Base-by-base conservation (phyloP, 1,140 invertebrate genomes). In the Bombus affinis region DNA sequence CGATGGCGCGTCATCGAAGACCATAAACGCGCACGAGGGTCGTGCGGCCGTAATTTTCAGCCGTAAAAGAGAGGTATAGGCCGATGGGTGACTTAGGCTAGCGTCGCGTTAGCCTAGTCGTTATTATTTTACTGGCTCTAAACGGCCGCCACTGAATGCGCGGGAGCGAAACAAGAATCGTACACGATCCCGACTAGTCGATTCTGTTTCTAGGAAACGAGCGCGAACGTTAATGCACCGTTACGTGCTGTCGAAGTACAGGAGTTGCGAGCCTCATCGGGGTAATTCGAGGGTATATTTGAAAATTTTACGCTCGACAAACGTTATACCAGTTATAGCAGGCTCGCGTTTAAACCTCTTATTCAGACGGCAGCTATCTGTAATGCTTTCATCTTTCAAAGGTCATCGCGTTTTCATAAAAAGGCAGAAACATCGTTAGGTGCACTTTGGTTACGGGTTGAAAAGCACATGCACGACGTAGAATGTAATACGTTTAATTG, bases 121-220 rank as follows among this genome's bases (percentile, higher is more conserved):
- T 94, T 94, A 94, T 92, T 90, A 90, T 93, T 94, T 93, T 93
- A 94, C 88, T 93, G 89, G 89, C 91, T 84, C 85, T 91, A 91
- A 93, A 93, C 86, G 89, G 76, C 89, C 75, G 76, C 83, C 83
- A 86, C 75, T 53, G 86, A 88, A 91, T 88, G 86, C 82, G 86
- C 90, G 86, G 79, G 87, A 79, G 81, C 32, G 72, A 18, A 39
- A 18, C n/a, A 32, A 57, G 32, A 42, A 84, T 86, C 37, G 70
- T 74, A 47, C 62, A 32, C 10, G 80, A 62, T 81, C 37, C 70
- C 37, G 39, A 28, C 70, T 6, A 71, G 66, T 68, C 59, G 73
- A 83, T 70, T 84, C 44, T 9, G 18, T 35, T 75, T 47, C 53
- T 25, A 28, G n/a, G 74, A 78, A 84, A 66, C 59, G 25, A 66